phyloP scores from a whole-genome alignment of 53 echinoderm and acorn worm species.

The Holothuria leucospilota region DNA sequence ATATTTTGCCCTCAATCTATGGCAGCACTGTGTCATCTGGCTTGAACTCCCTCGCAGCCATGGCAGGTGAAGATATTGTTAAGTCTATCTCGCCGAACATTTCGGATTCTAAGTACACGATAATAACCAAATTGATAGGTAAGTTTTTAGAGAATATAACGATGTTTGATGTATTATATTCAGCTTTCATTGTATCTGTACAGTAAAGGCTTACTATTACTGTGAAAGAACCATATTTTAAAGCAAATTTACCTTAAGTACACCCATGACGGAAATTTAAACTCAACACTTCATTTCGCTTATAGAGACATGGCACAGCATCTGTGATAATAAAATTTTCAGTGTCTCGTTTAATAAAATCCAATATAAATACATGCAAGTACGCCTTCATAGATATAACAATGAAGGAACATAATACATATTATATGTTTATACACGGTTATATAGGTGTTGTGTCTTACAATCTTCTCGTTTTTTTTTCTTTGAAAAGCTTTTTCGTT shows the following conservation, averaged over 20 bases:
- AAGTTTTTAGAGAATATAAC: not conserved
- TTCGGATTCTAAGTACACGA: slow-evolving; percentile 47
- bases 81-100: slow-evolving; percentile 52
- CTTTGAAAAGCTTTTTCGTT: too few relatives aligned
- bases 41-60: slow-evolving; percentile 57
- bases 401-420: too few relatives aligned
- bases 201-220: not conserved
- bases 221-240: not conserved
- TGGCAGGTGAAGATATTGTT: slow-evolving; percentile 58
- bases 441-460: too few relatives aligned
- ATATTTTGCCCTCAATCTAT: not conserved
- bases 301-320: too few relatives aligned
- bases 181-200: not conserved
- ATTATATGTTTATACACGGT: too few relatives aligned
- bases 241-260: not conserved
- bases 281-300: too few relatives aligned
- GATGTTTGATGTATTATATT: not conserved
- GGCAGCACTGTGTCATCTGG: slow-evolving; percentile 58
- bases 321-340: too few relatives aligned
- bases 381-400: too few relatives aligned
- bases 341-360: too few relatives aligned
- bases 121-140: slow-evolving; percentile 59
- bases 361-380: too few relatives aligned
- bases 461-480: too few relatives aligned
- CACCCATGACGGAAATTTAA: too few relatives aligned